Base-by-base conservation (phyloP, 2,797 vertebrate species). In the Morelia viridis region DNA sequence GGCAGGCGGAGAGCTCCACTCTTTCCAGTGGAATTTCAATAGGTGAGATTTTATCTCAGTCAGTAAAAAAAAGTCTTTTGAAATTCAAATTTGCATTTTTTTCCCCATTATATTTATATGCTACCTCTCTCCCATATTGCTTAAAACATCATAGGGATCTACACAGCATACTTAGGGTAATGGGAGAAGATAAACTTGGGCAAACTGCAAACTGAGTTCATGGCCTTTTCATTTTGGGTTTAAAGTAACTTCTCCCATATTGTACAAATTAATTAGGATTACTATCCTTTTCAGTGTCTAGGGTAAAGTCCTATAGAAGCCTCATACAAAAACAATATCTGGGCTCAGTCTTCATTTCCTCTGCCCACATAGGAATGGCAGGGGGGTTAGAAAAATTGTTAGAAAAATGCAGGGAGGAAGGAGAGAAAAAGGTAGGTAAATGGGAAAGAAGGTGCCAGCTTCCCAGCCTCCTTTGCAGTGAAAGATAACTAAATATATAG, bases 21-120 rank as follows among this genome's bases (percentile, higher is more conserved):
- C 98, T 99, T 65, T 99, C 99, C 91, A 99, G 99, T 64, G 99
- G 99, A 11, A 99, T 99, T 96, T 99, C 99, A 80, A 98, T 99
- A 93, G 99, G 99, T 99, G 95, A 94, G 96, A 92, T 92, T 50
- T 89, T 50, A 80, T 3, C 0, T n/a, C 13, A 22, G 0, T 11
- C 35, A 85, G 15, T 41, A 58, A 90, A 92, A 86, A 86, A 4
- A 2, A 26, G 4, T 86, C 64, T 86, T 71, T 5, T 17, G 57
- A 41, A 56, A 24, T 71, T 89, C 65, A 76, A 80, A 84, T 56
- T n/a, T 58, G 4, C 60, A 41, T 19, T 62, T 0, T 71, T 85
- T 86, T 50, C 62, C 28, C 28, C n/a, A 50, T 88, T 87, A 88
- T 15, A 80, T 80, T 62, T 76, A 53, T 46, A 80, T 62, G 31